phyloP scores from a whole-genome alignment of 2,888 invertebrate genomes.

The Urechis unicinctus region DNA sequence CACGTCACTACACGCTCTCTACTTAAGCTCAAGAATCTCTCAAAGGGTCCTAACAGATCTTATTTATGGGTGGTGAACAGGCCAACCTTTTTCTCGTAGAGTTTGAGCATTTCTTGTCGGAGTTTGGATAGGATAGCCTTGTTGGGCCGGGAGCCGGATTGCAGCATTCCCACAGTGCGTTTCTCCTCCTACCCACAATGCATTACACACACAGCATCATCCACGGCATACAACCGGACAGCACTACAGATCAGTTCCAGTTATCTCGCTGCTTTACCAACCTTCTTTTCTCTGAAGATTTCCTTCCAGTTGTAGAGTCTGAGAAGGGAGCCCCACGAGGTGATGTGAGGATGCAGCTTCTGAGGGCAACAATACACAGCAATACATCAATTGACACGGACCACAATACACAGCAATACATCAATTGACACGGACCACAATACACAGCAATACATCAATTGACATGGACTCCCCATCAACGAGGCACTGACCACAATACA shows the following conservation, averaged over 20 bases:
- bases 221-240: neutral
- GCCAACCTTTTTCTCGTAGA: slow-evolving; percentile 16
- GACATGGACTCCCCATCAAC: neutral
- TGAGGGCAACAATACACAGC: slow-evolving; percentile 45
- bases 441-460: no score
- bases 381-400: no score
- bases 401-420: no score
- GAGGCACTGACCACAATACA: no score
- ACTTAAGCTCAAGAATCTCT: no score
- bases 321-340: slow-evolving; percentile 88
- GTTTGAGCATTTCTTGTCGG: slow-evolving; percentile 18
- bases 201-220: no score
- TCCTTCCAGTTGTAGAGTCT: slow-evolving; percentile 69
- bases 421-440: no score
- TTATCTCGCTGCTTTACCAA: slow-evolving; percentile 1
- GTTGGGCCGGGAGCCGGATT: slow-evolving; percentile 12
- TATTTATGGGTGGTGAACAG: no score
- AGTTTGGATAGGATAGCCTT: slow-evolving; percentile 21
- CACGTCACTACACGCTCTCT: no score
- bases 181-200: slow-evolving; percentile 9
- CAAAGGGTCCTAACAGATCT: no score
- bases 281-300: slow-evolving; percentile 13
- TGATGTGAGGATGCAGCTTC: slow-evolving; percentile 88
- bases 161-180: slow-evolving; percentile 7
- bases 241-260: neutral